Conservation (phyloP, 2,888 invertebrate genomes). For the Diplazon laetatorius region DNA sequence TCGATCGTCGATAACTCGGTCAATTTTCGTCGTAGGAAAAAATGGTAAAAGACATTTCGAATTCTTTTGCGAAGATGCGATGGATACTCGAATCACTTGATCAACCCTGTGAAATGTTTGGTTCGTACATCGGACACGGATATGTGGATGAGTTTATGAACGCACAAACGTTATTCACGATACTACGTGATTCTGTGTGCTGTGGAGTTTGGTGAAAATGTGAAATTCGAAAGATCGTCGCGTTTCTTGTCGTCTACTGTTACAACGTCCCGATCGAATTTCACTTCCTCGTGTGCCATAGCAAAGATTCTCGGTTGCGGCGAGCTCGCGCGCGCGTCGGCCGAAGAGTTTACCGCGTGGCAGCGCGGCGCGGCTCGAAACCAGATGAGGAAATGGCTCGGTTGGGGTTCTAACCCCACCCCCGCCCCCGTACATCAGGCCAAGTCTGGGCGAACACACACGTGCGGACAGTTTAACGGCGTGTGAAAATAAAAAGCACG, state of each 20-base stretch:
- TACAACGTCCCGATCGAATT: constrained; percentile 53
- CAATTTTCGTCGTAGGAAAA: too few relatives aligned
- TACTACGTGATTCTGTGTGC: too few relatives aligned
- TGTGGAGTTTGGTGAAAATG: neutral
- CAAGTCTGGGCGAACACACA: constrained; percentile 63
- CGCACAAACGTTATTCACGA: too few relatives aligned
- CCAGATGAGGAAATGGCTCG: constrained; percentile 34
- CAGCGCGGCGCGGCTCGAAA: neutral
- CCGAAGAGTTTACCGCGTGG: constrained; percentile 10
- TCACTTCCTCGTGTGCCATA: constrained; percentile 57
- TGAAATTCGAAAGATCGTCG: constrained; percentile 16
- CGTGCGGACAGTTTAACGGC: constrained; percentile 77
- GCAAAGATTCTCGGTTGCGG: constrained; percentile 1
- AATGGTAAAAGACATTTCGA: too few relatives aligned
- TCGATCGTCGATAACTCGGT: too few relatives aligned
- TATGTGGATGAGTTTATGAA: too few relatives aligned
- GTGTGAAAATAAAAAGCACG: constrained; percentile 77
- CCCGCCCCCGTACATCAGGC: constrained; percentile 33
- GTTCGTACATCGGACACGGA: too few relatives aligned
- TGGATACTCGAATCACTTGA: too few relatives aligned
- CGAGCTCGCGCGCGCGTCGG: neutral
- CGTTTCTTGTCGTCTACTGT: constrained; percentile 40
- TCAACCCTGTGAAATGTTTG: too few relatives aligned
- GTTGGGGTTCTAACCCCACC: neutral
- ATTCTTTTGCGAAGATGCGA: too few relatives aligned